phyloP scores from a whole-genome alignment of 1,140 invertebrate species.

The Cataglyphis hispanica region DNA sequence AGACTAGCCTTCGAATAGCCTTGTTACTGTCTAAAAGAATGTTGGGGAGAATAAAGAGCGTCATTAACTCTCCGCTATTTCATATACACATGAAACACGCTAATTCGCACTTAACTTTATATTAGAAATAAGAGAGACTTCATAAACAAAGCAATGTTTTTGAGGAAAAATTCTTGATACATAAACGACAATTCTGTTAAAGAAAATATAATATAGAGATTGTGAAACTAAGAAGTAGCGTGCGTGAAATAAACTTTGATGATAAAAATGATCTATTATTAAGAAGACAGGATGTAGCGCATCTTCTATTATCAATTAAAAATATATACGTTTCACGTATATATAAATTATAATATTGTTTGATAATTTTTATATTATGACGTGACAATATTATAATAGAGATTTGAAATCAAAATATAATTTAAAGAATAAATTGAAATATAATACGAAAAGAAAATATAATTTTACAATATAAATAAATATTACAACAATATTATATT shows the following conservation, averaged over 20 bases:
- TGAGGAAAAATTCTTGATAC: neutral
- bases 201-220: neutral
- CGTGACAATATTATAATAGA: neutral
- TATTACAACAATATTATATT: neutral
- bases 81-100: neutral
- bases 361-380: neutral
- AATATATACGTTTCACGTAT: no score
- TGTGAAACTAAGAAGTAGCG: neutral
- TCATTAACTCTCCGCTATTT: slow-evolving; percentile 27
- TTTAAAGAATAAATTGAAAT: neutral
- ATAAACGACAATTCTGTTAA: neutral
- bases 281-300: neutral
- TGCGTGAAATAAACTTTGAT: slow-evolving; percentile 4
- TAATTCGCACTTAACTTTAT: neutral
- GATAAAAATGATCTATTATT: slow-evolving; percentile 3
- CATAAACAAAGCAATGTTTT: neutral
- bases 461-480: neutral
- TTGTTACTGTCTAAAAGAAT: slow-evolving; percentile 4
- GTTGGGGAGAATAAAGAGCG: neutral
- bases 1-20: neutral
- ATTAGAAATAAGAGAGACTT: slow-evolving; percentile 20
- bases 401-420: neutral
- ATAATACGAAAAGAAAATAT: no score
- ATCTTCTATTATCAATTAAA: neutral
- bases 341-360: neutral